Percentiles rank a stretch among this genome's conserved stretches.
These are phyloP conservation scores for Aix galericulata DNA, from an alignment of 2,113 vertebrate genomes.

Conservation along the genomic window DNA sequence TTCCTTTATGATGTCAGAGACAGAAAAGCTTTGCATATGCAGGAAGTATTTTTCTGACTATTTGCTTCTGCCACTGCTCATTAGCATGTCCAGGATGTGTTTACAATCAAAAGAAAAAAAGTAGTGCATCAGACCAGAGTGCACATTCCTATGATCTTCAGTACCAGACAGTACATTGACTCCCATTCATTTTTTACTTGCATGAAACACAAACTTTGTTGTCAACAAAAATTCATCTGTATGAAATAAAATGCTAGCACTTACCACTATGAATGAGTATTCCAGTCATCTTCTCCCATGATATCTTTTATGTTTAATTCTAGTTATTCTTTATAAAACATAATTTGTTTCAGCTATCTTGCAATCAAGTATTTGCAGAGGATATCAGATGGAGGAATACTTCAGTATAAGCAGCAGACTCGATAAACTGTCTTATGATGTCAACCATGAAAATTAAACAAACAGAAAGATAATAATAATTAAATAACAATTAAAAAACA, in stretches of 20 bases:
- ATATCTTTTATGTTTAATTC: background rate
- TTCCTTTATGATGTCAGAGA: background rate
- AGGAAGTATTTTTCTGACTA: background rate
- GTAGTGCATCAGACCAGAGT: background rate
- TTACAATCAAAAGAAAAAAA: background rate
- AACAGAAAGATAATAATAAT: too few relatives aligned
- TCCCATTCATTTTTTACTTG: background rate
- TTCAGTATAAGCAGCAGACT: background rate
- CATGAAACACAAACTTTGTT: background rate
- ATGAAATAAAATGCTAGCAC: background rate
- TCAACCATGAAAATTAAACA: background rate
- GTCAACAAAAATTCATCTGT: background rate
- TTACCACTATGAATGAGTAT: background rate
- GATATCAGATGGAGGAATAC: background rate
- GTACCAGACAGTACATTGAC: background rate
- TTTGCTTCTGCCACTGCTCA: background rate
- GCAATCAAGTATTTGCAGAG: background rate
- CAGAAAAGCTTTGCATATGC: background rate
- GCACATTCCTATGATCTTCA: background rate
- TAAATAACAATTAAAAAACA: background rate
- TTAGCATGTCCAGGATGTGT: background rate
- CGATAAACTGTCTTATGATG: background rate
- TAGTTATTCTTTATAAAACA: background rate
- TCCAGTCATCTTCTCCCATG: background rate
- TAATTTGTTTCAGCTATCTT: background rate